Percentiles rank a stretch among this genome's conserved stretches.
Evolutionary conservation across 2,113 vertebrate genomes (phyloP).

Genomic region (Cephalopholis sonnerati): DNA sequence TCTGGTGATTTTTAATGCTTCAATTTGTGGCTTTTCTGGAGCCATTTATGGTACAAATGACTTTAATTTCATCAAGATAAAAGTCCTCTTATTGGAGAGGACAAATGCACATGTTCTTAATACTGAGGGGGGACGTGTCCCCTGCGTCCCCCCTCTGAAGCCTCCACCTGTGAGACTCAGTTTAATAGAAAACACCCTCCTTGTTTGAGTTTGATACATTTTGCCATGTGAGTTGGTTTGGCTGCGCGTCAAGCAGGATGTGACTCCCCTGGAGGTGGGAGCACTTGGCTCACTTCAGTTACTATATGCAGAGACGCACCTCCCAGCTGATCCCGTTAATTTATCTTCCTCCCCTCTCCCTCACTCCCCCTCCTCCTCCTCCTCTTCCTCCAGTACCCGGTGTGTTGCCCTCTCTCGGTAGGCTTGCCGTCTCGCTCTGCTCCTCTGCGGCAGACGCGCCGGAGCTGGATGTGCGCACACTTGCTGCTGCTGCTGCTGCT

Average conservation of each 20-base stretch:
- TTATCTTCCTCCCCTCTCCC: background rate
- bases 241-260: slow-evolving; percentile 40
- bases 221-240: slow-evolving; percentile 23
- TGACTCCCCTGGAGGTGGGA: slow-evolving; percentile 48
- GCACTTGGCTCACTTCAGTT: slow-evolving; percentile 43
- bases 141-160: no score
- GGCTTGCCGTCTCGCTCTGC: slow-evolving; percentile 20
- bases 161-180: no score
- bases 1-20: no score
- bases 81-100: no score
- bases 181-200: background rate
- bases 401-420: slow-evolving; percentile 56
- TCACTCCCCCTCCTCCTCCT: background rate
- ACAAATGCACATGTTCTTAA: no score
- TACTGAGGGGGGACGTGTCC: no score
- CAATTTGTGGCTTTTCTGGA: no score
- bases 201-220: background rate
- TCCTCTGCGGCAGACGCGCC: slow-evolving; percentile 45
- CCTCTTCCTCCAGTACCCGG: slow-evolving; percentile 10
- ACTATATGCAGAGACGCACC: slow-evolving; percentile 62
- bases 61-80: no score
- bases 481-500: slow-evolving; percentile 45
- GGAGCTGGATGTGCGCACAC: slow-evolving; percentile 67
- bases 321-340: slow-evolving; percentile 66
- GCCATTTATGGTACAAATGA: no score